Percentiles rank a stretch among this genome's conserved stretches.
These are phyloP conservation scores for Falco punctatus DNA, from an alignment of 2,113 vertebrate species.

Conservation along the genomic window DNA sequence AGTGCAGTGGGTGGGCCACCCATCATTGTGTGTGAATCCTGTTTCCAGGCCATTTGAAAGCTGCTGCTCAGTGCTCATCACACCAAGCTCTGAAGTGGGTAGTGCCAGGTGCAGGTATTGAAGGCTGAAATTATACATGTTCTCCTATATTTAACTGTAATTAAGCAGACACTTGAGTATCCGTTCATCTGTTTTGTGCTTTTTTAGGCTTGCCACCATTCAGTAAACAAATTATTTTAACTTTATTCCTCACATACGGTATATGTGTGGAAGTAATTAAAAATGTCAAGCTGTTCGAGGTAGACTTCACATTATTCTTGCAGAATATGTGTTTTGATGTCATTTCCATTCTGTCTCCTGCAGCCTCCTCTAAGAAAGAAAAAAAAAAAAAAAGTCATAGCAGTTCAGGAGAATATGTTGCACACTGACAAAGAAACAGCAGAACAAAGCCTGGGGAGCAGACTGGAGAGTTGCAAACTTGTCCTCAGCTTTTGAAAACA, in stretches of 20 bases:
- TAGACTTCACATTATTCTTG: not conserved
- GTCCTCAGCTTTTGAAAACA: not conserved
- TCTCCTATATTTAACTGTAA: slow-evolving; percentile 35
- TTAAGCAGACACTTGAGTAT: slow-evolving; percentile 6
- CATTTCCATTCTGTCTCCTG: not conserved
- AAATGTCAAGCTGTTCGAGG: not conserved
- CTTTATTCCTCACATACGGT: not conserved
- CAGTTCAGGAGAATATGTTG: not conserved
- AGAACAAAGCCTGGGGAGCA: not conserved
- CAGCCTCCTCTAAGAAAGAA: not conserved
- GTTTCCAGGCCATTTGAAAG: not conserved
- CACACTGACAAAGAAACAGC: not conserved
- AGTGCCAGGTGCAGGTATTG: not conserved
- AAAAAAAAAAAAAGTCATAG: fast-evolving
- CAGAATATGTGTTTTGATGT: not conserved
- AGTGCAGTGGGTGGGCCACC: not conserved
- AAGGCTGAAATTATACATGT: slow-evolving; percentile 18
- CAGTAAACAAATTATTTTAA: not conserved
- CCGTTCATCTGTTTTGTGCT: not conserved
- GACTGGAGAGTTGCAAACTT: not conserved
- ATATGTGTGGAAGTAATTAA: not conserved
- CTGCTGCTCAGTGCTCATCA: not conserved
- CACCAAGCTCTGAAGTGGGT: not conserved
- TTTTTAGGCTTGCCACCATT: not conserved
- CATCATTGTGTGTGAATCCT: not conserved